phyloP scores from a whole-genome alignment of 2,113 vertebrate species.

The Rallus limicola region DNA sequence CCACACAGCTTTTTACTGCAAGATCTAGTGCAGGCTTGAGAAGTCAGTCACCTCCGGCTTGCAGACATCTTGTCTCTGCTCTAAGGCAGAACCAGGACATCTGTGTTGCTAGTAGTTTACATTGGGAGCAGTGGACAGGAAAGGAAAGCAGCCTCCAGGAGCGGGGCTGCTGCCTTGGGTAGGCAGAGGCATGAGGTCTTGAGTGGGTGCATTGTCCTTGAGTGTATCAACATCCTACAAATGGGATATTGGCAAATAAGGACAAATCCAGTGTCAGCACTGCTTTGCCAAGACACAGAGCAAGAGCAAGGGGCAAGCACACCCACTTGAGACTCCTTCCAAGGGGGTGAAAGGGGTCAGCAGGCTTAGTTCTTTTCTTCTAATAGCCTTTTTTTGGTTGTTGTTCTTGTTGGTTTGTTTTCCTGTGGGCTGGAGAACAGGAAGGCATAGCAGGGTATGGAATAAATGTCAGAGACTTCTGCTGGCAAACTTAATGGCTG shows the following conservation, averaged over 20 bases:
- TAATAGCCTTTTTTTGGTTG: background rate
- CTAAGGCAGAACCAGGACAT: no score
- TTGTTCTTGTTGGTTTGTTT: background rate
- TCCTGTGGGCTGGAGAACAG: background rate
- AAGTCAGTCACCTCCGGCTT: background rate
- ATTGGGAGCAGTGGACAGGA: background rate
- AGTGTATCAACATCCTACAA: background rate
- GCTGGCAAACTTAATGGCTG: background rate
- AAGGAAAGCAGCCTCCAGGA: background rate
- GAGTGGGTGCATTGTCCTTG: rapidly evolving
- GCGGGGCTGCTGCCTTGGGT: background rate
- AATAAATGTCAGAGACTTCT: background rate
- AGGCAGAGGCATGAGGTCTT: background rate
- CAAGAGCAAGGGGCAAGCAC: background rate
- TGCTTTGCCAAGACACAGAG: background rate
- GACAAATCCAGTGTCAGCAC: background rate
- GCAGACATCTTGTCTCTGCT: background rate
- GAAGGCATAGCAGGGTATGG: background rate
- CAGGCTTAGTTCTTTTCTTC: background rate
- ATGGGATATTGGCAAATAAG: background rate
- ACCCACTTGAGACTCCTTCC: background rate
- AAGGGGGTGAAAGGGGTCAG: background rate
- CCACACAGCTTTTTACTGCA: background rate
- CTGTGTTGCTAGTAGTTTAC: background rate
- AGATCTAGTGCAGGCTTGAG: background rate